Evolutionary conservation across 2,888 invertebrate species (phyloP), one percentile per base, ranked within the genome.

Genomic region (Tribolium freemani): DNA sequence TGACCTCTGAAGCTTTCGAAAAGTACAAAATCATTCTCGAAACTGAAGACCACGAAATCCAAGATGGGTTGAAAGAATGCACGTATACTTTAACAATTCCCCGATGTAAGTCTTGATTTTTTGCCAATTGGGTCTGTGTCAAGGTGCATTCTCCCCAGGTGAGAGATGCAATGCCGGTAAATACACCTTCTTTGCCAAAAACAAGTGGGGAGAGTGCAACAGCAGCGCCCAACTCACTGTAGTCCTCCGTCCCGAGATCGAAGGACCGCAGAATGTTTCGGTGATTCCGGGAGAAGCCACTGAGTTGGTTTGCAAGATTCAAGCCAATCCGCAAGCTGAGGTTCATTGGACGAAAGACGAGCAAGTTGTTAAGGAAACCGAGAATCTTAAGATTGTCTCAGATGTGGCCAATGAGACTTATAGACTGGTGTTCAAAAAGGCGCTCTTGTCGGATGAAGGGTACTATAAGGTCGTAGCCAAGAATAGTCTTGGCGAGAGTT

Each of bases 261-360:
- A 92, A 71, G 92, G 92, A 0, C 89, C 95, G 54, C 91, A 91
- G 77, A 94, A 95, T 83, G 88, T 93, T 51, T 90, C 89, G 20
- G 92, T 92, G 0, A 90, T 92, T 71, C 95, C 96, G 0, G 94
- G 92, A 66, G 94, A 95, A 80, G 90, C 92, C 26, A 92, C 94
- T 20, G 91, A 91, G 73, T 93, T 98, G 84, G 91, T 79, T 5
- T 45, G 73, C 69, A 66, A 93, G 78, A 92, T 98, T 1, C 92
- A 93, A 79, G 96, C 97, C 20, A 96, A 96, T 86, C 99, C 99
- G 0, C 91, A 93, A 75, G 96, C 98, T 1, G 93, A 93, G 77
- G 91, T 99, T 1, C 91, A 93, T 78, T 98, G 97, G 97, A 89
- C 88, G 72, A 93, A 91, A 83, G 91, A 92, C 77, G 92, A 90